Evolutionary conservation across 2,888 invertebrate species (phyloP), one percentile per base, ranked within the genome.

Genomic region (Muschampia plurimacula): DNA sequence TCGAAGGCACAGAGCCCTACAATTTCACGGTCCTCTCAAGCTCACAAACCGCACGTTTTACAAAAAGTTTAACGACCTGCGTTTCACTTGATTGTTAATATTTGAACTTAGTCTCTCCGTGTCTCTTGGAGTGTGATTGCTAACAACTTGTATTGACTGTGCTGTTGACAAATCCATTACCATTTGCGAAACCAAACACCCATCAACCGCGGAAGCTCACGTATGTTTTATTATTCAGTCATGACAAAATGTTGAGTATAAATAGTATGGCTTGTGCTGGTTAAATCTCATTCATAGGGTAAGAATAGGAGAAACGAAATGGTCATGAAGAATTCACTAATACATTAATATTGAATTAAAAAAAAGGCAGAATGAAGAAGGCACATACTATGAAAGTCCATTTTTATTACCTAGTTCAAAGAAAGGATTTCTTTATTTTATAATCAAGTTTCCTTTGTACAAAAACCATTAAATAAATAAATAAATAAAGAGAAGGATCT

Each of bases 121-220:
- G 67, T 59, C 44, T 69, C 49, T 70, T 57, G n/a, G 49, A 70
- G 70, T 71, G 71, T 36, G 66, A 39, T 60, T 59, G 71, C 66
- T 71, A 71, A 71, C 71, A 66, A 66, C 60, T 71, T 49, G 59
- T 66, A 66, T 39, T 66, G 60, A 71, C 66, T 15, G 64, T 46
- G 15, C 39, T 71, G 66, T 71, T 71, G 66, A 71, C 71, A 71
- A 22, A 10, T 10, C 55, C 55, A 55, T 22, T 22, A 55, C 55
- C 55, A 55, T 28, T 55, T 55, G 55, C 55, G 55, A 22, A 55
- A 22, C 55, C 55, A 22, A 55, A n/a, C 8, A 22, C 55, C 22
- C 55, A 22, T 15, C 22, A 55, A 55, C 55, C 22, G 55, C 22
- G 22, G 9, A 55, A 55, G 55, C 10, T 22, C 22, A n/a, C n/a